Evolutionary conservation across 2,113 vertebrate genomes (phyloP).

Genomic region (Cyanoramphus novaezelandiae): DNA sequence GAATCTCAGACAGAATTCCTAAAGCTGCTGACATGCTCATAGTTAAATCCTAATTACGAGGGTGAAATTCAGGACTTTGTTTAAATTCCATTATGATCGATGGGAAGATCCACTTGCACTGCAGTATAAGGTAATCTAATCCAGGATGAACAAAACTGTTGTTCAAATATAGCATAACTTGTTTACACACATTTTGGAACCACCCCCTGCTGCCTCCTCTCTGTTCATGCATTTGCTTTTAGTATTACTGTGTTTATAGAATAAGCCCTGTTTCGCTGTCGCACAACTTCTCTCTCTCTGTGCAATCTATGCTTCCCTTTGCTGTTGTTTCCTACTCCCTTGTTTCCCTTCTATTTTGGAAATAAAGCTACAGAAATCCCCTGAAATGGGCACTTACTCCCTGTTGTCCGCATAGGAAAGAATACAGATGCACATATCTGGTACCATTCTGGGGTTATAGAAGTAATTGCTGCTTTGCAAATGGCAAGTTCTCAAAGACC

Average conservation of each 20-base stretch:
- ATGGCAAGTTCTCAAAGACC: background rate
- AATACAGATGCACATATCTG: background rate
- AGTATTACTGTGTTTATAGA: background rate
- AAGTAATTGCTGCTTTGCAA: background rate
- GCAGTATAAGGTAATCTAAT: background rate
- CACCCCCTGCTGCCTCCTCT: background rate
- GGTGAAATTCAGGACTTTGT: background rate
- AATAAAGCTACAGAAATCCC: background rate
- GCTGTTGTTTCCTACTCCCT: background rate
- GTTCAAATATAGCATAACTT: background rate
- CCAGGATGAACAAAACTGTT: background rate
- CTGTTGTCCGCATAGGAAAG: background rate
- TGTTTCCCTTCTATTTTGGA: background rate
- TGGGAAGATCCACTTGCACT: background rate
- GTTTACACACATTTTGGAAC: background rate
- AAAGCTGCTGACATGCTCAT: rapidly evolving
- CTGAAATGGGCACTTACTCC: background rate
- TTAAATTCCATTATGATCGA: background rate
- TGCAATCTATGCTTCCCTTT: background rate
- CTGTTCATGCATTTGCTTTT: background rate
- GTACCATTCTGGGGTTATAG: background rate
- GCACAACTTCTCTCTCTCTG: rapidly evolving
- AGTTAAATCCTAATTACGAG: background rate
- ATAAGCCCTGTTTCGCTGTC: background rate
- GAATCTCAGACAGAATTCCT: background rate